These are phyloP conservation scores for Drosophila neonasuta DNA, from an alignment of 2,888 invertebrate species.

Conservation along the genomic window DNA sequence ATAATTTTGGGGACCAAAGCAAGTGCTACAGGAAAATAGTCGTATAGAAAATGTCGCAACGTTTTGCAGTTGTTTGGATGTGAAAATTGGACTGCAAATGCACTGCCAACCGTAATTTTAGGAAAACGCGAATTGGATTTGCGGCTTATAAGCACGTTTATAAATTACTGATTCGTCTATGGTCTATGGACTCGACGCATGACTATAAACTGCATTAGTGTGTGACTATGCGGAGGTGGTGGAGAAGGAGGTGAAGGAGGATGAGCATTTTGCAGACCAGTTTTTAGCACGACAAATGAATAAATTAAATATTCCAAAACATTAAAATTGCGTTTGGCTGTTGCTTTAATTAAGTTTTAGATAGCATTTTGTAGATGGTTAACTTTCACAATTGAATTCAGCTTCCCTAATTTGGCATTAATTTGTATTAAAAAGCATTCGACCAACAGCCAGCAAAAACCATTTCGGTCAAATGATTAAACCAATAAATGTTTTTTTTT, in stretches of 20 bases:
- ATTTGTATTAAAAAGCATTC: slow-evolving; percentile 19
- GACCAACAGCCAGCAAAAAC: not conserved
- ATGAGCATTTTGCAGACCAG: slow-evolving; percentile 7
- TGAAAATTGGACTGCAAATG: slow-evolving; percentile 45
- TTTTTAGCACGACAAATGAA: slow-evolving; percentile 61
- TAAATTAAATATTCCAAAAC: slow-evolving; percentile 65
- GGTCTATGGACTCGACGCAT: slow-evolving; percentile 21
- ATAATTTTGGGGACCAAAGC: slow-evolving; percentile 41
- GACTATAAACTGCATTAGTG: not conserved
- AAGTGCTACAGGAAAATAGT: slow-evolving; percentile 12
- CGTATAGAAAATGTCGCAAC: slow-evolving; percentile 10
- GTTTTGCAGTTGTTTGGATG: slow-evolving; percentile 24
- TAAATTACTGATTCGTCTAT: slow-evolving; percentile 70
- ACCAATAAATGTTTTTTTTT: slow-evolving; percentile 1
- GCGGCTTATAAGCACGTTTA: slow-evolving; percentile 73
- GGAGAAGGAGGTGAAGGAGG: not conserved
- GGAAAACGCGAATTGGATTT: slow-evolving; percentile 66
- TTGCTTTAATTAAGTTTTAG: slow-evolving; percentile 49
- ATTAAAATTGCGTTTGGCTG: slow-evolving; percentile 44
- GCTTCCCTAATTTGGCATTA: slow-evolving; percentile 22
- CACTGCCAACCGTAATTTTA: slow-evolving; percentile 47
- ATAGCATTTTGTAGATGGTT: slow-evolving; percentile 9
- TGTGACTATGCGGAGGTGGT: not conserved
- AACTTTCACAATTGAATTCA: slow-evolving; percentile 14
- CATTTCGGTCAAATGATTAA: slow-evolving; percentile 24